Conservation (phyloP, 2,113 vertebrate species). For the Nettapus auritus region DNA sequence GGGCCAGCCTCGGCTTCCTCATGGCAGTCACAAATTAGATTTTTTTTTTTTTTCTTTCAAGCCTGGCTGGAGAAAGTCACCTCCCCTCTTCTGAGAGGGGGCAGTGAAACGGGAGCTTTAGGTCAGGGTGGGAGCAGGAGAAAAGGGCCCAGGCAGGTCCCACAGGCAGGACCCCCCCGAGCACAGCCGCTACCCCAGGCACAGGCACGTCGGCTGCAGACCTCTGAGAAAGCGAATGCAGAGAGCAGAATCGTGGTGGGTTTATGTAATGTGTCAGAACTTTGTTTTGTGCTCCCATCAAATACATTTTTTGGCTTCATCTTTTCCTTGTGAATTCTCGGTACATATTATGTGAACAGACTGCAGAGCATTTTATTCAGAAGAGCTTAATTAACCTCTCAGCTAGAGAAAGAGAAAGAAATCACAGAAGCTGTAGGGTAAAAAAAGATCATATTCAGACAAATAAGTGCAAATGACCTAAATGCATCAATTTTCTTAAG, state of each 20-base stretch:
- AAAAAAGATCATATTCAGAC: constrained; percentile 54
- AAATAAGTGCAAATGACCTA: constrained; percentile 60
- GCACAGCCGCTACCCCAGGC: background rate
- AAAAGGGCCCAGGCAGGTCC: background rate
- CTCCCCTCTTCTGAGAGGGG: background rate
- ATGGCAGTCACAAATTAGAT: background rate
- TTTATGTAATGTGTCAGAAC: constrained; percentile 5
- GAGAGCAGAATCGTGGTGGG: background rate
- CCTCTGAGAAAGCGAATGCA: background rate
- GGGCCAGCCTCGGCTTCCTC: background rate
- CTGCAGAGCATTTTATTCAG: constrained; percentile 11
- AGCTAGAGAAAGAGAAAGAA: constrained; percentile 6
- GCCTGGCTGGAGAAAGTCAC: background rate
- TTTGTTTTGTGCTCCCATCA: constrained; percentile 14
- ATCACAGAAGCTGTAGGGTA: constrained; percentile 34
- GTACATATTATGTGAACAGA: background rate
- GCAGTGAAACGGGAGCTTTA: background rate
- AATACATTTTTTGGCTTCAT: background rate
- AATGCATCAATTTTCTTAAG: constrained; percentile 16
- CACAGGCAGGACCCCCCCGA: background rate
- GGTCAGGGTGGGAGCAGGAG: background rate
- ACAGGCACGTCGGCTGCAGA: background rate
- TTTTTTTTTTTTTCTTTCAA: background rate
- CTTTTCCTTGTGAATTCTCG: background rate
- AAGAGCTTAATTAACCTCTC: constrained; percentile 64